phyloP scores from a whole-genome alignment of 2,113 vertebrate genomes.

The Oreochromis aureus region DNA sequence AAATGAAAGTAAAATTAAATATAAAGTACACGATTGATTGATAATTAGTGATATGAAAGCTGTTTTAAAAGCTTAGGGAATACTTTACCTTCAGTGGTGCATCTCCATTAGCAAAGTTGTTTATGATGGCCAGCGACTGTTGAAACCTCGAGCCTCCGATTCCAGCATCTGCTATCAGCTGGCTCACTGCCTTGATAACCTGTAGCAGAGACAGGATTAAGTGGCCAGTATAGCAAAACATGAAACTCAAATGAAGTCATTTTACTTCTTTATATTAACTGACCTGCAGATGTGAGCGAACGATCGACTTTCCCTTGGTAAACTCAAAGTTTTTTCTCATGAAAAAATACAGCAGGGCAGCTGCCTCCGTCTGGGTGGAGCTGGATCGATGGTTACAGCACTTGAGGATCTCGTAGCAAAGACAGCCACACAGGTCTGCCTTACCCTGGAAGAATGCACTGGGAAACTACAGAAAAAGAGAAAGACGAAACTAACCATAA shows the following conservation, averaged over 20 bases:
- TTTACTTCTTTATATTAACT: background rate
- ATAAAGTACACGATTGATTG: background rate
- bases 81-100: conserved; percentile 85
- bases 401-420: conserved; percentile 96
- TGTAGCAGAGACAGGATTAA: conserved; percentile 40
- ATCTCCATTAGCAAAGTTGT: conserved; percentile 97
- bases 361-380: conserved; percentile 90
- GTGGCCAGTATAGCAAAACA: background rate
- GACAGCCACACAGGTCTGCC: conserved; percentile 90
- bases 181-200: conserved; percentile 98
- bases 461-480: conserved; percentile 79
- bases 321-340: conserved; percentile 99
- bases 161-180: conserved; percentile 94
- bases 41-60: background rate
- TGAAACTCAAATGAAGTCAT: background rate
- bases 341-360: conserved; percentile 94
- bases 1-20: background rate
- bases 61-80: background rate
- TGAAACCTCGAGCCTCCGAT: conserved; percentile 96
- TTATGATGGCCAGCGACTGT: conserved; percentile 94
- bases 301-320: conserved; percentile 94
- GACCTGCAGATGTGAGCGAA: conserved; percentile 96
- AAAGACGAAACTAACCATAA: background rate
- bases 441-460: conserved; percentile 93
- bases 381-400: conserved; percentile 96